A percentile compares a stretch with the other conserved stretches of the same genome.
Conservation (phyloP, 2,113 vertebrate species). For the Oreochromis tanganicae region DNA sequence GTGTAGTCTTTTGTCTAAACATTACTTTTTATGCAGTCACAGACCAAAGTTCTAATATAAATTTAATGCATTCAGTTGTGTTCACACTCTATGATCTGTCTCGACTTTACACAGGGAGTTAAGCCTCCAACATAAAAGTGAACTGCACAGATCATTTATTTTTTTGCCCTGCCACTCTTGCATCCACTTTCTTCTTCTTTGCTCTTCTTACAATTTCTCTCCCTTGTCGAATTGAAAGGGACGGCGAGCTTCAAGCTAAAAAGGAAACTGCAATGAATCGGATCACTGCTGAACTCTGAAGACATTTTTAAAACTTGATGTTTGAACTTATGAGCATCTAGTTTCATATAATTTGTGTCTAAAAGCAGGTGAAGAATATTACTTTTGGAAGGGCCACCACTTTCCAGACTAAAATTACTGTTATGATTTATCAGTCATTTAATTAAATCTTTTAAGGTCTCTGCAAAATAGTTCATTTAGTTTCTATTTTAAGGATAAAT, state of each 20-base stretch:
- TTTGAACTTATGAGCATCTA: neutral
- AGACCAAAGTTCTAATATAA: neutral
- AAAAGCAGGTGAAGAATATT: neutral
- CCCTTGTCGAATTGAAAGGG: neutral
- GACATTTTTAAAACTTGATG: neutral
- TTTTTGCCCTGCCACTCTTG: neutral
- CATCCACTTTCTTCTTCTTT: neutral
- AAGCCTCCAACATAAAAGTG: neutral
- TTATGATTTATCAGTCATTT: neutral
- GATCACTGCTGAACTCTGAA: neutral
- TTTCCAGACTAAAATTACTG: neutral
- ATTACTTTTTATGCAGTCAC: neutral
- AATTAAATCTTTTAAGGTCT: neutral
- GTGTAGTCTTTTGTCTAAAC: neutral
- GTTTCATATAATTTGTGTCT: neutral
- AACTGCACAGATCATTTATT: slow-evolving; percentile 12
- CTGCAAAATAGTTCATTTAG: neutral
- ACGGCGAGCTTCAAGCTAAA: neutral
- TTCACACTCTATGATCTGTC: neutral
- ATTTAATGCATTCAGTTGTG: neutral
- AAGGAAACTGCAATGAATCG: neutral
- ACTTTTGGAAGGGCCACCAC: neutral
- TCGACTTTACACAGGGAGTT: neutral
- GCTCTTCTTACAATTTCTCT: neutral
- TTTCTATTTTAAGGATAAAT: neutral